Evolutionary conservation across 1,140 invertebrate species (phyloP).

Genomic region (Mesaphorura yosii): DNA sequence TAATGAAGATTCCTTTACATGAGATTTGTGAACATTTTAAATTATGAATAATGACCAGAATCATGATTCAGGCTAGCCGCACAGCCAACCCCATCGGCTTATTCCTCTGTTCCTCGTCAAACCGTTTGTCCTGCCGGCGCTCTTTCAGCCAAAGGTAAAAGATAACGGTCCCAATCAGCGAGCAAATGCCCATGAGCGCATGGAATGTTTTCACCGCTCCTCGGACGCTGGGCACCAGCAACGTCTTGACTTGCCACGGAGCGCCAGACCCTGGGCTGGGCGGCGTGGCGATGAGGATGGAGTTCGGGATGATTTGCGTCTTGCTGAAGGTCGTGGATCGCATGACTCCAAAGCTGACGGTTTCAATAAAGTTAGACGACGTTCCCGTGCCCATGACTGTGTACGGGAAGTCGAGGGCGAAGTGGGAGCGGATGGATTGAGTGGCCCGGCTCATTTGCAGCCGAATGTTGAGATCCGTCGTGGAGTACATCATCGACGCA

Average conservation of each 20-base stretch:
- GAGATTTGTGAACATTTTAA: too few species aligned
- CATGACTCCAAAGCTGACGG: constrained; percentile 57
- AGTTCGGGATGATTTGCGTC: constrained; percentile 93
- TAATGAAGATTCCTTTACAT: too few species aligned
- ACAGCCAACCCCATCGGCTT: too few species aligned
- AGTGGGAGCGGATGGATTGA: constrained; percentile 84
- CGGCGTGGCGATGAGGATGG: constrained; percentile 90
- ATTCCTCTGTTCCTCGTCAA: too few species aligned
- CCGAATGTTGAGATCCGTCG: constrained; percentile 67
- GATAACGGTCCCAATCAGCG: constrained; percentile 73
- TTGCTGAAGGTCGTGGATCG: constrained; percentile 34
- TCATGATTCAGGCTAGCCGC: too few species aligned
- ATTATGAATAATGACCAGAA: too few species aligned
- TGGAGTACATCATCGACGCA: constrained; percentile 72
- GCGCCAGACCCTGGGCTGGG: constrained; percentile 55
- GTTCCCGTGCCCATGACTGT: constrained; percentile 90
- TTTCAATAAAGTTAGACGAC: constrained; percentile 93
- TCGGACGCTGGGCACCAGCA: constrained; percentile 82
- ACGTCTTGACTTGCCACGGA: constrained; percentile 84
- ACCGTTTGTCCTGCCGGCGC: constrained; percentile 73
- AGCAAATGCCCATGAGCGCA: constrained; percentile 73
- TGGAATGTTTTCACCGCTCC: constrained; percentile 81
- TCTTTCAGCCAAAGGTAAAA: constrained; percentile 84
- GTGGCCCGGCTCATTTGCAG: constrained; percentile 59
- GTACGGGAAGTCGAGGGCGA: constrained; percentile 83